Conservation (phyloP, 2,888 invertebrate genomes). For the Nomada flava region DNA sequence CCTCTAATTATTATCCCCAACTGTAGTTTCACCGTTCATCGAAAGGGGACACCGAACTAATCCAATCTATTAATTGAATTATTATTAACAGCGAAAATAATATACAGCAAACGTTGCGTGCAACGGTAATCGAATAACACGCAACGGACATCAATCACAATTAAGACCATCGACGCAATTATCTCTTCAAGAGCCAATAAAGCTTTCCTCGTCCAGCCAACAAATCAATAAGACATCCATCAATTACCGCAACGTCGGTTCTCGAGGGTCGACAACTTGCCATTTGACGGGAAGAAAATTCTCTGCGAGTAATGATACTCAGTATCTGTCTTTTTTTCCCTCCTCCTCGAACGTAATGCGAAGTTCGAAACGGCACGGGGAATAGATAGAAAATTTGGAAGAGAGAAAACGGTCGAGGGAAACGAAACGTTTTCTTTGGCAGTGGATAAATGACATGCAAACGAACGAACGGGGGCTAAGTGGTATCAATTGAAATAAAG, state of each 20-base stretch:
- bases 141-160: conserved; percentile 17
- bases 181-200: conserved; percentile 10
- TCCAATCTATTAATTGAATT: too few relatives aligned
- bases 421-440: background rate
- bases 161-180: conserved; percentile 27
- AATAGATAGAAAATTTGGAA: background rate
- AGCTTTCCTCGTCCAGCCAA: background rate
- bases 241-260: conserved; percentile 15
- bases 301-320: background rate
- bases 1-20: too few relatives aligned
- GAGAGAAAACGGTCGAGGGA: background rate
- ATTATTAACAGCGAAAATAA: too few relatives aligned
- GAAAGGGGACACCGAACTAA: too few relatives aligned
- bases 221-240: conserved; percentile 32
- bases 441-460: conserved; percentile 43
- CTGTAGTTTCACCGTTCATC: too few relatives aligned
- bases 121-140: conserved; percentile 16
- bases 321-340: too few relatives aligned
- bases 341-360: background rate
- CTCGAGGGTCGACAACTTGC: background rate
- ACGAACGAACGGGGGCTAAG: conserved; percentile 42
- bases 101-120: background rate
- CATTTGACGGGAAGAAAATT: background rate
- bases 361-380: background rate
- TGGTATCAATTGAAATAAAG: conserved; percentile 64